phyloP scores from a whole-genome alignment of 64 coral and sea anemone species.

The Stichodactyla helianthus region DNA sequence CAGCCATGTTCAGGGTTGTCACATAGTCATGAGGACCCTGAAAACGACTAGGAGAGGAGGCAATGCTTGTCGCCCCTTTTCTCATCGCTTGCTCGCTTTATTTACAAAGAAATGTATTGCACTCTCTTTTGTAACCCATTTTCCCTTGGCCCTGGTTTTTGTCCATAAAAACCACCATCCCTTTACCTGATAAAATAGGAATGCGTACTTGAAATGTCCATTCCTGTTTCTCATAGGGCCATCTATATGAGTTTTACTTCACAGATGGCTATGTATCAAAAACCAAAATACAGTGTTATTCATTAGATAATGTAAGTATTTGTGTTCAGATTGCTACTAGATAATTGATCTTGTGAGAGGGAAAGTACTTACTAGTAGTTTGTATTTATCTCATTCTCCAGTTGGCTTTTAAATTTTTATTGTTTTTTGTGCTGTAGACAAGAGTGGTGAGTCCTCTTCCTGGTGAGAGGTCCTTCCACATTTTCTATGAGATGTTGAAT shows the following conservation, averaged over 20 bases:
- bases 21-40: too few species aligned
- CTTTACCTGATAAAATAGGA: too few species aligned
- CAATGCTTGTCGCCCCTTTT: too few species aligned
- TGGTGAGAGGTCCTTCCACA: slow-evolving; percentile 69
- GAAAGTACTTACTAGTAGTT: not conserved
- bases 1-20: not conserved
- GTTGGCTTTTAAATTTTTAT: not conserved
- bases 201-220: too few species aligned
- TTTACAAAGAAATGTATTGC: too few species aligned
- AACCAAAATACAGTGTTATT: slow-evolving; percentile 82
- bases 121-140: too few species aligned
- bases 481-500: slow-evolving; percentile 88
- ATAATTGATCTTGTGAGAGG: not conserved
- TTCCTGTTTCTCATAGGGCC: slow-evolving; percentile 36
- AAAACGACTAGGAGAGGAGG: too few species aligned
- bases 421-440: slow-evolving; percentile 33
- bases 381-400: not conserved
- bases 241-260: slow-evolving; percentile 68
- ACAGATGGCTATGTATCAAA: slow-evolving; percentile 65
- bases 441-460: slow-evolving; percentile 54
- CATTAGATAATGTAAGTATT: slow-evolving; percentile 58
- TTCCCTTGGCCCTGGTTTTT: too few species aligned
- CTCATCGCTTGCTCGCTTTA: too few species aligned
- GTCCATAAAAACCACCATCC: too few species aligned
- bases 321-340: not conserved